Evolutionary conservation across 2,113 vertebrate genomes (phyloP).

Genomic region (Calidris pygmaea): DNA sequence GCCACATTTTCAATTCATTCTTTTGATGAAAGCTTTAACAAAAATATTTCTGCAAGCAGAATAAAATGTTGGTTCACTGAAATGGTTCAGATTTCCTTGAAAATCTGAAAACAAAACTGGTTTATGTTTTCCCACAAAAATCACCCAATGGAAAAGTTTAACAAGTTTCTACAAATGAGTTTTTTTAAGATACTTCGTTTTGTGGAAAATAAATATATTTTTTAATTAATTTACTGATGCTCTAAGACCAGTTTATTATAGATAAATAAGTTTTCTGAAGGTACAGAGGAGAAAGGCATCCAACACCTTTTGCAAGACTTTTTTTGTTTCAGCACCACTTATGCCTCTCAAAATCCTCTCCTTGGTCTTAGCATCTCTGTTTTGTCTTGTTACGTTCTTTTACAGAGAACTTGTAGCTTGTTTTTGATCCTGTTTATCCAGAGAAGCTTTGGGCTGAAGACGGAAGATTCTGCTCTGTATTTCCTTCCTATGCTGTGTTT

Average conservation of each 20-base stretch:
- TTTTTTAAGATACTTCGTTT: background rate
- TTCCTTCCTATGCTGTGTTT: conserved; percentile 80
- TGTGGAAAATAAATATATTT: background rate
- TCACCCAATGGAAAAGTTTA: background rate
- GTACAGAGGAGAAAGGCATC: background rate
- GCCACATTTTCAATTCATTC: background rate
- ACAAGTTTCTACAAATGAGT: background rate
- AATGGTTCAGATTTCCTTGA: background rate
- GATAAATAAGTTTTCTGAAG: background rate
- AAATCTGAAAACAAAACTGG: background rate
- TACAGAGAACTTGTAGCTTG: conserved; percentile 49
- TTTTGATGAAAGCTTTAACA: background rate
- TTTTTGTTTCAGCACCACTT: background rate
- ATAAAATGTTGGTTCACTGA: background rate
- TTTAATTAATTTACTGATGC: background rate
- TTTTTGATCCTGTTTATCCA: conserved; percentile 73
- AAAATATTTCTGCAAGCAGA: background rate
- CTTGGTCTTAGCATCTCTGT: background rate
- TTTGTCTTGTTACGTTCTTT: background rate
- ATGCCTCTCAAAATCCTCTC: background rate
- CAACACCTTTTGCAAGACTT: background rate
- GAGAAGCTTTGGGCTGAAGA: conserved; percentile 75
- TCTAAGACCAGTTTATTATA: background rate
- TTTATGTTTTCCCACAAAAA: background rate
- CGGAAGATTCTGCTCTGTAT: conserved; percentile 75